Evolutionary conservation across 1,140 invertebrate species (phyloP).

Genomic region (Ceratina calcarata): DNA sequence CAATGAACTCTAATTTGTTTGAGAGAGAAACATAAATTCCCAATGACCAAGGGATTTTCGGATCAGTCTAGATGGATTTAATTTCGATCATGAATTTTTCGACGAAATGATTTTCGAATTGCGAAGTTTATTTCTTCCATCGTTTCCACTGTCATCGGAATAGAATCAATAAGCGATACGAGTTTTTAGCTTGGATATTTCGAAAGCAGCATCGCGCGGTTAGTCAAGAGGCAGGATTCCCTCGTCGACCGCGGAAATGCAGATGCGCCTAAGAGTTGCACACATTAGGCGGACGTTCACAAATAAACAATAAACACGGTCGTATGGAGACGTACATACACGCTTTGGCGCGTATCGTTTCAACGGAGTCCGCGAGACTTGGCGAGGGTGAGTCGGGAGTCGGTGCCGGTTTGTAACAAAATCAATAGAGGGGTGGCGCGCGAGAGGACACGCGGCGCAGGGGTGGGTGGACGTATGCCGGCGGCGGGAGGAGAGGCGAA

Average conservation of each 20-base stretch:
- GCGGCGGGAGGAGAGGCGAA: constrained; percentile 42
- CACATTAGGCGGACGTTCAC: constrained; percentile 20
- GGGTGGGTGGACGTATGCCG: constrained; percentile 29
- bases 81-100: no score
- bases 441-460: constrained; percentile 71
- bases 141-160: background rate
- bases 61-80: background rate
- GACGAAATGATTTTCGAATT: no score
- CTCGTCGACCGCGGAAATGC: no score
- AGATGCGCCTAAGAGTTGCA: constrained; percentile 9
- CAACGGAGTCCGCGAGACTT: constrained; percentile 58
- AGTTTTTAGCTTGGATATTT: background rate
- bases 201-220: background rate
- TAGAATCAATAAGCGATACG: constrained; percentile 2
- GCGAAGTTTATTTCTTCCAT: no score
- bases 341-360: constrained; percentile 75
- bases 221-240: background rate
- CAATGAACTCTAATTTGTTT: background rate
- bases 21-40: background rate
- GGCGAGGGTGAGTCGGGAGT: constrained; percentile 62
- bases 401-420: constrained; percentile 78
- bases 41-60: background rate
- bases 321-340: constrained; percentile 53
- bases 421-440: constrained; percentile 81
- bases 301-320: constrained; percentile 58